phyloP scores from a whole-genome alignment of 1,140 invertebrate genomes.

The Trichonephila inaurata region DNA sequence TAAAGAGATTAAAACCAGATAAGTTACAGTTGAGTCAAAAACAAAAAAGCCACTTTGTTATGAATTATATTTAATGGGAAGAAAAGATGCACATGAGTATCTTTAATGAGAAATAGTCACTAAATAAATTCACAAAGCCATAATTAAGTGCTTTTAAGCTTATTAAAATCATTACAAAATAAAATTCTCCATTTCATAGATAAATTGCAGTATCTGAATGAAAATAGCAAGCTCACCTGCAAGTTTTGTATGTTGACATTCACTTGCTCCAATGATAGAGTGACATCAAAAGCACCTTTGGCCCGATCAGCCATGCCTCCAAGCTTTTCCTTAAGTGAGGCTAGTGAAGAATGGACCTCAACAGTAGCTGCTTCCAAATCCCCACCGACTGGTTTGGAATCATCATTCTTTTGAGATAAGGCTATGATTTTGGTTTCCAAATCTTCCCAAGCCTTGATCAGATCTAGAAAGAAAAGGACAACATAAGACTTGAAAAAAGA shows the following conservation, averaged over 20 bases:
- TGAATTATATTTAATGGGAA: too few species aligned
- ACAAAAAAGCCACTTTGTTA: too few species aligned
- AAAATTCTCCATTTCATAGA: background rate
- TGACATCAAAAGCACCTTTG: background rate
- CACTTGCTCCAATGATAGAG: background rate
- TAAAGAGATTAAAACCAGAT: too few species aligned
- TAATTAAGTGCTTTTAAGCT: too few species aligned
- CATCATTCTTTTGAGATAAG: conserved; percentile 13
- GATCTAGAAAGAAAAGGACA: background rate
- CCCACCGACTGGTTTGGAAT: background rate
- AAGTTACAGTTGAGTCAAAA: too few species aligned
- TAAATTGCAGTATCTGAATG: background rate
- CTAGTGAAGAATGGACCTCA: conserved; percentile 38
- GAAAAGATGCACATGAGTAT: too few species aligned
- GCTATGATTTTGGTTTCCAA: background rate
- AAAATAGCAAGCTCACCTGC: conserved; percentile 27
- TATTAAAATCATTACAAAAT: background rate
- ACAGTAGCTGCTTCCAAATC: conserved; percentile 27
- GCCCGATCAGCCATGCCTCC: background rate
- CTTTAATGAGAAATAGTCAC: too few species aligned
- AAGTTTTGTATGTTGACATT: conserved; percentile 52
- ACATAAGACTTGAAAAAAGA: background rate
- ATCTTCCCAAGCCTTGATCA: conserved; percentile 66
- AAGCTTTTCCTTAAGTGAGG: conserved; percentile 26
- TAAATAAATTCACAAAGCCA: too few species aligned